These are phyloP conservation scores for Bactericera cockerelli DNA, from an alignment of 1,140 invertebrate species.

Conservation along the genomic window DNA sequence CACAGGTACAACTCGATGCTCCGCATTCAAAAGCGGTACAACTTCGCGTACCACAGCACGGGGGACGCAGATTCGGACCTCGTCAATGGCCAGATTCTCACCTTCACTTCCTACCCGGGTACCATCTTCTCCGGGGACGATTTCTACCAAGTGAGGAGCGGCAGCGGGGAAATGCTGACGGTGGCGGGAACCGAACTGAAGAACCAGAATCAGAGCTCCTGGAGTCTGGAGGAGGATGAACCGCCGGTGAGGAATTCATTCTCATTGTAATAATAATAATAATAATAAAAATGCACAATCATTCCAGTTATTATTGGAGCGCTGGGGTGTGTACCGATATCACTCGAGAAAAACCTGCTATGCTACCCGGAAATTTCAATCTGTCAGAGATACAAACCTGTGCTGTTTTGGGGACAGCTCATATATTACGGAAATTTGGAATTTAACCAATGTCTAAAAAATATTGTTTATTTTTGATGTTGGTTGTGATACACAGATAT, in stretches of 20 bases:
- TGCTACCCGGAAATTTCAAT: too few relatives aligned
- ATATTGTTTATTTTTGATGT: too few relatives aligned
- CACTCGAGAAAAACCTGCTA: too few relatives aligned
- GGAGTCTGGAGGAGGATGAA: not conserved
- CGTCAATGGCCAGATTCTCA: conserved; percentile 42
- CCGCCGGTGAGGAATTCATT: not conserved
- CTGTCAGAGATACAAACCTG: too few relatives aligned
- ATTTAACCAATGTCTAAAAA: too few relatives aligned
- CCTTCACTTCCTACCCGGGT: conserved; percentile 80
- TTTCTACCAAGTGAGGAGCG: conserved; percentile 49
- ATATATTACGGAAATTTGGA: too few relatives aligned
- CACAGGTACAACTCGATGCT: conserved; percentile 73
- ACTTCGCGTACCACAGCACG: conserved; percentile 54
- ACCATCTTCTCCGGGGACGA: conserved; percentile 75
- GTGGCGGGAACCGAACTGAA: conserved; percentile 10
- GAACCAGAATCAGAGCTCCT: conserved; percentile 1
- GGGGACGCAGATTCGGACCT: conserved; percentile 29
- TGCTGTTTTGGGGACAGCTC: too few relatives aligned
- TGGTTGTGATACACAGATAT: too few relatives aligned
- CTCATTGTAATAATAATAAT: too few relatives aligned
- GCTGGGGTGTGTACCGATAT: too few relatives aligned
- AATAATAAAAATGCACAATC: too few relatives aligned
- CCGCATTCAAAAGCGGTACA: conserved; percentile 76
- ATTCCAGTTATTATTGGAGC: too few relatives aligned
- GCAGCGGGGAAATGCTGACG: conserved; percentile 3